phyloP scores from a whole-genome alignment of 2,113 vertebrate genomes.

The Tringa solitaria region DNA sequence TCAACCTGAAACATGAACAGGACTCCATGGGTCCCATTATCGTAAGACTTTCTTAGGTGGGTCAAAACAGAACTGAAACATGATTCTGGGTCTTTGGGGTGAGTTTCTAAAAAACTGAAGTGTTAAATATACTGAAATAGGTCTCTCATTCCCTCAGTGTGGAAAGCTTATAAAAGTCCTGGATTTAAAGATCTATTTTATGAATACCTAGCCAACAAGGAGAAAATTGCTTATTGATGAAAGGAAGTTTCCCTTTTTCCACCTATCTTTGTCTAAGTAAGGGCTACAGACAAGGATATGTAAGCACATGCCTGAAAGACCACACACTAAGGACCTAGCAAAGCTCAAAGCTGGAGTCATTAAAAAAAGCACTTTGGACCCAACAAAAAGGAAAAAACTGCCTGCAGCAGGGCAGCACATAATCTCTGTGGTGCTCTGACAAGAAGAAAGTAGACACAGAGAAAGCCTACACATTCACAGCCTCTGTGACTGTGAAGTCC shows the following conservation, averaged over 20 bases:
- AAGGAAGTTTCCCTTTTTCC: background rate
- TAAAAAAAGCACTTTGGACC: background rate
- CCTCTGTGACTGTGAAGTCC: background rate
- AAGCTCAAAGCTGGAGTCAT: background rate
- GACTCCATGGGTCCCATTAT: background rate
- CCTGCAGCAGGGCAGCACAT: background rate
- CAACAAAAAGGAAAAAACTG: background rate
- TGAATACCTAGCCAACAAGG: background rate
- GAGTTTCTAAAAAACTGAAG: background rate
- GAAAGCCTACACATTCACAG: background rate
- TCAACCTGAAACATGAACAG: background rate
- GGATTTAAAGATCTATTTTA: background rate
- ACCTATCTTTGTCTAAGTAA: background rate
- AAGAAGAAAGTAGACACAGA: background rate
- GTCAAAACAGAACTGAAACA: accelerated
- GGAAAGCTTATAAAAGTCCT: background rate
- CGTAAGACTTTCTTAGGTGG: accelerated
- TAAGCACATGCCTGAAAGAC: background rate
- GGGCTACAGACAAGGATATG: background rate
- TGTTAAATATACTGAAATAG: background rate
- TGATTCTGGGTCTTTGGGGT: background rate
- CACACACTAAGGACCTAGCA: background rate
- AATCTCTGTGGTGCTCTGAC: background rate
- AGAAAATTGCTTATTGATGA: background rate
- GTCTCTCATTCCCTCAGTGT: background rate